Percentiles rank a stretch among this genome's conserved stretches.
These are phyloP conservation scores for Psephotus haematonotus DNA, from an alignment of 2,113 vertebrate genomes.

Conservation along the genomic window DNA sequence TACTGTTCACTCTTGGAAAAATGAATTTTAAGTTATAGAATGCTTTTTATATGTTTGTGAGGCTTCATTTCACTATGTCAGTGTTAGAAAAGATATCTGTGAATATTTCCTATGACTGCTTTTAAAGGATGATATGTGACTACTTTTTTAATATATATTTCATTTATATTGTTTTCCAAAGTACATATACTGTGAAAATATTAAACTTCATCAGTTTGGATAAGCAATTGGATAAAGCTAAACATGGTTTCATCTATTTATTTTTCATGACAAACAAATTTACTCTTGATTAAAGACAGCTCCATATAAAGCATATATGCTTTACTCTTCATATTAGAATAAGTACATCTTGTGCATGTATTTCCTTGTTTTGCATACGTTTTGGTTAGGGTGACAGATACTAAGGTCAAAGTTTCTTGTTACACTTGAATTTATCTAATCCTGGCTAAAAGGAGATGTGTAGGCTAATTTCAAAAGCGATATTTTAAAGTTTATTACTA, in stretches of 20 bases:
- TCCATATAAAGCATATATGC: fast-evolving
- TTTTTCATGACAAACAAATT: background rate
- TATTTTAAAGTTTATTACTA: background rate
- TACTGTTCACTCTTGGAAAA: background rate
- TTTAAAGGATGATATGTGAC: background rate
- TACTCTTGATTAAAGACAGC: background rate
- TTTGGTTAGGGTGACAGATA: background rate
- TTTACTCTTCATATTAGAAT: background rate
- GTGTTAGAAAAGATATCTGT: background rate
- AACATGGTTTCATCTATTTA: background rate
- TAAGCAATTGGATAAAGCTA: background rate
- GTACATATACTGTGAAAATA: background rate
- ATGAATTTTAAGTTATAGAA: background rate
- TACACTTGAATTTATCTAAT: background rate
- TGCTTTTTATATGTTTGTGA: background rate
- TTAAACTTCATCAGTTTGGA: background rate
- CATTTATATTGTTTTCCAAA: background rate
- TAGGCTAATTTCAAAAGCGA: background rate
- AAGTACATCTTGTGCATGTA: background rate
- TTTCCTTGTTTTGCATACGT: background rate
- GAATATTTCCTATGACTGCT: background rate
- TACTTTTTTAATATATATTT: background rate
- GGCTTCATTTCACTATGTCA: background rate
- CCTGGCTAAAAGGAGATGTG: background rate
- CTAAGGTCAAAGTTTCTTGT: background rate